Evolutionary conservation across 2,113 vertebrate genomes (phyloP), one percentile per base, ranked within the genome.

Genomic region (Pelmatolapia mariae): DNA sequence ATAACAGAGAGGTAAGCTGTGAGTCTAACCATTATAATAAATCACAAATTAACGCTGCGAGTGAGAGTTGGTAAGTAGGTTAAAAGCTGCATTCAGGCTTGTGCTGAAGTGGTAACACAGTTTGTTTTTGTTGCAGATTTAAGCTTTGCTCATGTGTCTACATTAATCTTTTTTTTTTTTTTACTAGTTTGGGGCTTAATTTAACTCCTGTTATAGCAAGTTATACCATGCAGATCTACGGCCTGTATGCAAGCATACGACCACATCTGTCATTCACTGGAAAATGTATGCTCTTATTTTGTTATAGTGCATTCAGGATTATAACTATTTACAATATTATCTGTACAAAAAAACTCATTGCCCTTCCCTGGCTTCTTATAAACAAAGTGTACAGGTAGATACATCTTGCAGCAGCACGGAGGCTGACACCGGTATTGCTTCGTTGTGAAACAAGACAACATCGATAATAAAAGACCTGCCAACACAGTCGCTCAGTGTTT

Each of bases 361-460:
- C 80, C 93, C 91, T 47, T 93, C 81, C 85, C 87, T 88, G 89
- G 91, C 87, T 89, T 89, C 84, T 90, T 94, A 95, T 95, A 90
- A 95, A 96, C 95, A 95, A 93, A 93, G 89, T 95, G 90, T 96
- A 95, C 95, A 96, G 92, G 92, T 95, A 95, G 92, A 93, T 92
- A 90, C 91, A 94, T 94, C 93, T 93, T 94, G 93, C 93, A 88
- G 91, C 91, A 92, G 88, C 91, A 43, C 86, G 80, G 68, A 91
- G 81, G 86, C 83, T 90, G 82, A 87, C 86, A 86, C 87, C 84
- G 71, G 53, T 94, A 89, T 94, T 94, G 91, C 92, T 95, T 89
- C 80, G 52, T 89, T 86, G 86, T 91, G 85, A 85, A 93, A 87
- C 85, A 68, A 31, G 61, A 82, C 88, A 93, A 86, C 85, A 76